A percentile compares a stretch with the other conserved stretches of the same genome.
phyloP scores from a whole-genome alignment of 2,797 vertebrate species.

The Fratercula arctica region DNA sequence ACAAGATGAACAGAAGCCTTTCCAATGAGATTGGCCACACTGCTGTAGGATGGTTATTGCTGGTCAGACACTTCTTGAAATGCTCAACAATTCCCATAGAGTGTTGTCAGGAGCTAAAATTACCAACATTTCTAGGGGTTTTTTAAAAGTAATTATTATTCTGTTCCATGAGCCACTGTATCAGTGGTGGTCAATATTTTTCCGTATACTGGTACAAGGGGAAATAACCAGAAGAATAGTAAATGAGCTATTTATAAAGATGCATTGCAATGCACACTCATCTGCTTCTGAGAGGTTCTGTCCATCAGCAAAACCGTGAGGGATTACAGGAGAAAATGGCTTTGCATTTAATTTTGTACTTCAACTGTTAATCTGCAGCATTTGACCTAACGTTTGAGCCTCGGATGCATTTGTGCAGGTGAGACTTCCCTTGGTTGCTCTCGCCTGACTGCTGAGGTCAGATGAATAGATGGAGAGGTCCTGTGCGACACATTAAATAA shows the following conservation, averaged over 20 bases:
- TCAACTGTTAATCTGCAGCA: neutral
- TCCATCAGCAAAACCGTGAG: neutral
- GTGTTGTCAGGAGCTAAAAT: conserved; percentile 73
- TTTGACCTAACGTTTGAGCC: neutral
- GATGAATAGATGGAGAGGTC: neutral
- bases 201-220: neutral
- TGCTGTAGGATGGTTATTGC: conserved; percentile 14
- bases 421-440: neutral
- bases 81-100: conserved; percentile 74
- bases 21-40: conserved; percentile 77
- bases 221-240: neutral
- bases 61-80: conserved; percentile 77
- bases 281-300: neutral
- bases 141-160: neutral
- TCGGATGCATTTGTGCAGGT: neutral
- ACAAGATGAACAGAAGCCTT: conserved; percentile 72
- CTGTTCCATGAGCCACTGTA: neutral
- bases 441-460: neutral
- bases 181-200: neutral
- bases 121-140: conserved; percentile 64
- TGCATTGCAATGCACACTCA: neutral
- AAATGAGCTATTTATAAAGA: neutral
- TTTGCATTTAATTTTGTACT: neutral
- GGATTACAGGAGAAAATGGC: neutral
- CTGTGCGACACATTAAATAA: neutral